These are phyloP conservation scores for Dolichallabes microphthalmus DNA, from an alignment of 2,113 vertebrate genomes.

Conservation along the genomic window DNA sequence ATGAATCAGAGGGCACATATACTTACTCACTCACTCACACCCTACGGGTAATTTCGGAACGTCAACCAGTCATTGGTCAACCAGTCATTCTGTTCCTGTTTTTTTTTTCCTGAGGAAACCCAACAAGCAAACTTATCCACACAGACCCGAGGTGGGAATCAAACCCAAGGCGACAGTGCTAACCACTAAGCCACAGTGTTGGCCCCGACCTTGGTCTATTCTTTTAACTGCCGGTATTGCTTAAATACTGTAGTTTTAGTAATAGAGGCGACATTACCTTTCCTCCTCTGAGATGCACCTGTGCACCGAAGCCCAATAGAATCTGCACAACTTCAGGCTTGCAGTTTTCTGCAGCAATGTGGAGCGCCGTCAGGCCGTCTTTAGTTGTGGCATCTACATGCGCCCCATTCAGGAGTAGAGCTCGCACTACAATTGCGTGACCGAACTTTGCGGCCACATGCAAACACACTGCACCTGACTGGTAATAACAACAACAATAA, in stretches of 20 bases:
- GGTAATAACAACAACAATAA: neutral
- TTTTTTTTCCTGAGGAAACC: too few species aligned
- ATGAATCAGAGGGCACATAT: too few species aligned
- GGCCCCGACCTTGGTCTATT: too few species aligned
- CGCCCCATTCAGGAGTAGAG: conserved; percentile 64
- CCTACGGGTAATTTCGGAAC: too few species aligned
- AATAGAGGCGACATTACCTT: conserved; percentile 50
- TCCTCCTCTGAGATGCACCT: conserved; percentile 64
- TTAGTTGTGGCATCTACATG: conserved; percentile 60
- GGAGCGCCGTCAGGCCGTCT: conserved; percentile 61
- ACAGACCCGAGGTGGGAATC: too few species aligned
- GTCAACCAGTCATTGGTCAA: too few species aligned
- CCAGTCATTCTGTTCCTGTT: too few species aligned
- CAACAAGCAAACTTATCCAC: too few species aligned
- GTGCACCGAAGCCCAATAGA: conserved; percentile 64
- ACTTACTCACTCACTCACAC: too few species aligned
- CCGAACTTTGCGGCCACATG: conserved; percentile 62
- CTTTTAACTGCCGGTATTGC: neutral
- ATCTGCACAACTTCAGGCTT: conserved; percentile 64
- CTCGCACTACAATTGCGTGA: conserved; percentile 63
- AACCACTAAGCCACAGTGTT: too few species aligned
- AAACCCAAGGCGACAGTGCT: too few species aligned
- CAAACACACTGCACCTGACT: conserved; percentile 65
- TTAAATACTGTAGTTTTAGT: neutral
- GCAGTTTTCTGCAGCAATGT: conserved; percentile 61